Evolutionary conservation across 2,888 invertebrate species (phyloP).

Genomic region (Tenodera sinensis): DNA sequence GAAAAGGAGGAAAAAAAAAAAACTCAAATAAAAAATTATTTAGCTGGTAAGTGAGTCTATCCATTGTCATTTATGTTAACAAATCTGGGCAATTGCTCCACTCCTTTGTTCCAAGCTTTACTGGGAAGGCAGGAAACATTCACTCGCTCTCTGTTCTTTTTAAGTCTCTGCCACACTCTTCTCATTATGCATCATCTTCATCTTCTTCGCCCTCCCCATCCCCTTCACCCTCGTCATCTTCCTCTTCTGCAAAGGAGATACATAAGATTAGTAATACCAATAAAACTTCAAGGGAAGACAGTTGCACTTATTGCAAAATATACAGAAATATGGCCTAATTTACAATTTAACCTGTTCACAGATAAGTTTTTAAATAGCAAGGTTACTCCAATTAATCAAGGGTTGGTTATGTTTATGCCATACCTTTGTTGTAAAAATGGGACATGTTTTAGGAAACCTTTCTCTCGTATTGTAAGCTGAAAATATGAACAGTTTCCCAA

Average conservation of each 20-base stretch:
- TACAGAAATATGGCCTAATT: too few species aligned
- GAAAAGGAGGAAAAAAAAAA: not conserved
- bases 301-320: too few species aligned
- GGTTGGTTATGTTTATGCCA: too few species aligned
- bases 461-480: too few species aligned
- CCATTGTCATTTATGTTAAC: slow-evolving; percentile 14
- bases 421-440: too few species aligned
- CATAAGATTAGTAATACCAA: not conserved
- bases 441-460: too few species aligned
- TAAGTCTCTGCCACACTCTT: slow-evolving; percentile 31
- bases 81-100: slow-evolving; percentile 4
- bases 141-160: slow-evolving; percentile 24
- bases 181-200: slow-evolving; percentile 41
- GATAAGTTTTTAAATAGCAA: too few species aligned
- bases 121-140: slow-evolving; percentile 26
- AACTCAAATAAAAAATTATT: not conserved
- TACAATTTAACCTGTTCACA: too few species aligned
- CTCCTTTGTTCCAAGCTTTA: slow-evolving; percentile 29
- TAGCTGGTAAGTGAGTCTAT: slow-evolving; percentile 4
- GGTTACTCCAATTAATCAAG: too few species aligned
- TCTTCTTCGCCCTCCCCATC: slow-evolving; percentile 42
- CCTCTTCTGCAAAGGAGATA: slow-evolving; percentile 37
- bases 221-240: slow-evolving; percentile 41
- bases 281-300: not conserved
- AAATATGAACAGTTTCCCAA: too few species aligned